Evolutionary conservation across 2,888 invertebrate genomes (phyloP).

Genomic region (Amblyteles armatorius): DNA sequence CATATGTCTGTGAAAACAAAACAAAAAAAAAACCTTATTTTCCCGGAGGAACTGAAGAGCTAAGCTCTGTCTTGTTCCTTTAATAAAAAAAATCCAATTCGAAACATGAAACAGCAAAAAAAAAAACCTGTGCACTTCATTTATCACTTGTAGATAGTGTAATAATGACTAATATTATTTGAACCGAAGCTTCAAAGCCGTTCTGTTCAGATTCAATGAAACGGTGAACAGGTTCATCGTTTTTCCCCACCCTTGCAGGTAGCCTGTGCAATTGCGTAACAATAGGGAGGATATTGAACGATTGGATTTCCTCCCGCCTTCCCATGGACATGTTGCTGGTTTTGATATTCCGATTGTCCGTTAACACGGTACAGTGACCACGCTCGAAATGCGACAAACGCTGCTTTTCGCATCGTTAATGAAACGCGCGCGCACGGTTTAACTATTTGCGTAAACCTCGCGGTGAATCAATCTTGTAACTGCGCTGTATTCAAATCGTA

Average conservation of each 20-base stretch:
- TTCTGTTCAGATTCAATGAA: slow-evolving; percentile 51
- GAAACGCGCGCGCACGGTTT: slow-evolving; percentile 58
- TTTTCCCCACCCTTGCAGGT: background rate
- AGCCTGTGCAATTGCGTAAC: slow-evolving; percentile 45
- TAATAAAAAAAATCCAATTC: slow-evolving; percentile 56
- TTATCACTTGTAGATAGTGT: slow-evolving; percentile 33
- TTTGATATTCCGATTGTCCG: slow-evolving; percentile 40
- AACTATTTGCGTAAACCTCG: slow-evolving; percentile 65
- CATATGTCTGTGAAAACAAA: slow-evolving; percentile 46
- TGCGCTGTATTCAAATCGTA: slow-evolving; percentile 38
- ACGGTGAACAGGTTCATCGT: background rate
- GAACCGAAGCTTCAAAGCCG: background rate
- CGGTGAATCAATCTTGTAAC: slow-evolving; percentile 60
- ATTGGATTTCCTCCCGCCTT: slow-evolving; percentile 36
- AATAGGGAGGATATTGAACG: slow-evolving; percentile 50
- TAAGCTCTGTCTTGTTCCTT: slow-evolving; percentile 43
- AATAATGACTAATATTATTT: background rate
- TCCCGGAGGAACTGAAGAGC: slow-evolving; percentile 34
- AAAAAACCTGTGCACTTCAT: slow-evolving; percentile 45
- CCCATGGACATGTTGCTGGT: slow-evolving; percentile 53
- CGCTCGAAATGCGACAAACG: slow-evolving; percentile 48
- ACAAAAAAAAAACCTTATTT: slow-evolving; percentile 27
- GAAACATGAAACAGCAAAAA: slow-evolving; percentile 55
- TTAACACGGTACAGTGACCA: slow-evolving; percentile 49
- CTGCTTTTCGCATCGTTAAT: slow-evolving; percentile 65